A percentile compares a stretch with the other conserved stretches of the same genome.
These are phyloP conservation scores for Leucoraja ocellata DNA, from an alignment of 2,797 vertebrate species.

Conservation along the genomic window DNA sequence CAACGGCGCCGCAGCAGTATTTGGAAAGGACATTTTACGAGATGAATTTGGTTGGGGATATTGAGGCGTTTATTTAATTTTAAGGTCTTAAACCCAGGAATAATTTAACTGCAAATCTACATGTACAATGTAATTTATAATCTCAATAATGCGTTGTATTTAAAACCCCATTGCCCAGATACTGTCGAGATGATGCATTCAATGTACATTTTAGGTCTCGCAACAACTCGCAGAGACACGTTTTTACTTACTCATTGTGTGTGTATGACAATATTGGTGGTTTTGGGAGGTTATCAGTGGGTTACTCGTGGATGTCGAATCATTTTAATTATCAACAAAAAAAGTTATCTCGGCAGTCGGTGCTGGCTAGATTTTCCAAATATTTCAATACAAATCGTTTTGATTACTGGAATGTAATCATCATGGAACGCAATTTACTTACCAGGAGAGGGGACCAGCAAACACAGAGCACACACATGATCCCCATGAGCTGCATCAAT, in stretches of 20 bases:
- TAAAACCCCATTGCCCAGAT: not conserved
- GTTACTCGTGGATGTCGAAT: too few relatives aligned
- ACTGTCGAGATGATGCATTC: not conserved
- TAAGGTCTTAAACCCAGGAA: not conserved
- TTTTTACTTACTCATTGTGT: not conserved
- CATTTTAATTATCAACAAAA: not conserved
- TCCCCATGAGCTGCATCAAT: slow-evolving; percentile 83
- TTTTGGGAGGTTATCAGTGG: not conserved
- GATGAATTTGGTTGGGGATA: not conserved
- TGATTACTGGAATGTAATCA: not conserved
- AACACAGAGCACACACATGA: slow-evolving; percentile 84
- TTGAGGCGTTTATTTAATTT: not conserved
- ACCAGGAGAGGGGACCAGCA: slow-evolving; percentile 96
- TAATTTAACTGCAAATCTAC: not conserved
- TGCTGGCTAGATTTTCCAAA: not conserved
- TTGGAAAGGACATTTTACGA: not conserved
- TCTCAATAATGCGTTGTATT: not conserved
- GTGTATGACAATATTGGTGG: not conserved
- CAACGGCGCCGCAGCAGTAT: not conserved
- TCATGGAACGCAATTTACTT: slow-evolving; percentile 50
- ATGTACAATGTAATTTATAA: not conserved
- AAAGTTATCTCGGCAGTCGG: not conserved
- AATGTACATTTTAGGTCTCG: not conserved
- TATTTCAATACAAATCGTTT: not conserved
- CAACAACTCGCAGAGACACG: not conserved